Conservation (phyloP, 2,888 invertebrate genomes). For the Fragum sueziense region DNA sequence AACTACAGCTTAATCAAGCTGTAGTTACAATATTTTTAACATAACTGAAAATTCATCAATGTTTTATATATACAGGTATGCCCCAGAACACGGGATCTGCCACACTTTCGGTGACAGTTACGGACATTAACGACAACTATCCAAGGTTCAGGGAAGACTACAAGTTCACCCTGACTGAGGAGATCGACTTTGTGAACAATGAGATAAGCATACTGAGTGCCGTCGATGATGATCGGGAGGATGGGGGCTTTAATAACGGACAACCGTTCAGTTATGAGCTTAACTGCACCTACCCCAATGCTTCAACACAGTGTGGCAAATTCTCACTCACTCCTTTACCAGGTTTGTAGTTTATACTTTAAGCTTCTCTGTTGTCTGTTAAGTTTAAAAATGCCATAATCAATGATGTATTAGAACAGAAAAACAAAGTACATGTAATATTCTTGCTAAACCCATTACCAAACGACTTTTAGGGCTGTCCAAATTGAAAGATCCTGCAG, state of each 20-base stretch:
- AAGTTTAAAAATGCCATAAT: background rate
- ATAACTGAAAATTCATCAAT: too few species aligned
- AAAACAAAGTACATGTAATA: too few species aligned
- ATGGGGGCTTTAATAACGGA: slow-evolving; percentile 65
- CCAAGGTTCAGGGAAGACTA: slow-evolving; percentile 90
- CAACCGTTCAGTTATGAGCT: slow-evolving; percentile 89
- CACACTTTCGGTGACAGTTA: slow-evolving; percentile 94
- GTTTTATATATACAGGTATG: slow-evolving; percentile 71
- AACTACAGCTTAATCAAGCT: too few species aligned
- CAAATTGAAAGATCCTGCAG: too few species aligned
- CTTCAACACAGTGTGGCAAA: slow-evolving; percentile 30
- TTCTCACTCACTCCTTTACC: slow-evolving; percentile 11
- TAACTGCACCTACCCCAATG: slow-evolving; percentile 33
- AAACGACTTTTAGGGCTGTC: too few species aligned
- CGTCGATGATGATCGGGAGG: slow-evolving; percentile 73
- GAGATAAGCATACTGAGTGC: slow-evolving; percentile 57
- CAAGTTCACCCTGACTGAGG: slow-evolving; percentile 55
- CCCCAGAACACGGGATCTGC: slow-evolving; percentile 88
- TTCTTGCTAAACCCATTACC: too few species aligned
- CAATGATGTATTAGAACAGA: too few species aligned
- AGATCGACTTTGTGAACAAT: slow-evolving; percentile 1
- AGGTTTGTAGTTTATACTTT: background rate
- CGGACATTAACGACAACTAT: slow-evolving; percentile 98
- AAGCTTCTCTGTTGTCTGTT: background rate
- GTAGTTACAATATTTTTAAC: too few species aligned